Base-by-base conservation (phyloP, 2,797 vertebrate genomes). In the Acridotheres tristis region DNA sequence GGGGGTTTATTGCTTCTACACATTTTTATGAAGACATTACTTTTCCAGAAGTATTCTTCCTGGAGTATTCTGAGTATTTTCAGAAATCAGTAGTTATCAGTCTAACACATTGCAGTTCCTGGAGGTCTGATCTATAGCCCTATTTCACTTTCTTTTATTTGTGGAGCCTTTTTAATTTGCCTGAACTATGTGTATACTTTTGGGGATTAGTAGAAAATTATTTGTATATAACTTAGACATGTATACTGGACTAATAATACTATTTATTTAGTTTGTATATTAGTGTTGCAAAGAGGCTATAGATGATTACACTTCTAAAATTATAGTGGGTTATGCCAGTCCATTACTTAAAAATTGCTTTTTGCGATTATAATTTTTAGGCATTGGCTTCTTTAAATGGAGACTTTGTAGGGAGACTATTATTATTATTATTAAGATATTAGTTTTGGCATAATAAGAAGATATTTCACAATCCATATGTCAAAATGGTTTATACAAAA, bases 11-110 rank as follows among this genome's bases (percentile, higher is more conserved):
- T 95, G 93, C 92, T 96, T 81, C 71, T 59, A 32, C 68, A 81
- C 45, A 26, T 82, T 92, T 96, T 93, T 96, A 80, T 96, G 93
- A 96, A 95, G 86, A 58, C 77, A 96, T 96, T 96, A 89, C 89
- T 96, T 96, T 97, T 95, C 90, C 26, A 48, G 21, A 92, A 94
- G 68, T 84, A 93, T 92, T 95, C 48, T 91, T 94, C 36, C 59
- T 94, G 55, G 63, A 81, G 43, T 85, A 86, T 95, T 75, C 59
- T 74, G 69, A 73, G 11, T 77, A 53, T 89, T 55, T 88, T 68
- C 72, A 82, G 75, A 92, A 94, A 94, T 88, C 25, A 92, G 27
- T 32, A 88, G 32, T 29, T 90, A 68, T 76, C 82, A 53, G n/a
- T 78, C 55, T 67, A 84, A 50, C 11, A 69, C 45, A 19, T 20